Evolutionary conservation across 1,140 invertebrate genomes (phyloP).

Genomic region (Globodera rostochiensis): DNA sequence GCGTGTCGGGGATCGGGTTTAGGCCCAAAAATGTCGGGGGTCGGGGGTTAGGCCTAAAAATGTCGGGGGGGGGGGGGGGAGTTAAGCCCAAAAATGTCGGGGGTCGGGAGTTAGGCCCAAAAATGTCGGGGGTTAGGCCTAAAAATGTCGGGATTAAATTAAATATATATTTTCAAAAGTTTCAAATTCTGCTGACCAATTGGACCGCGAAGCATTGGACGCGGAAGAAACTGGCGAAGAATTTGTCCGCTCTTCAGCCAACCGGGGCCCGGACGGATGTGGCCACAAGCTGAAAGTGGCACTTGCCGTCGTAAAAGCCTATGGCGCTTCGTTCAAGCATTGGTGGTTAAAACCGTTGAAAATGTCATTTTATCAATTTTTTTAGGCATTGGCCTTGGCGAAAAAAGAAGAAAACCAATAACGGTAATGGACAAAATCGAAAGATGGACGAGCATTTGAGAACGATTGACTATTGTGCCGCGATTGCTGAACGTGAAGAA

Average conservation of each 20-base stretch:
- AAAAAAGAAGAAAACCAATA: background rate
- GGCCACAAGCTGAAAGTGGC: background rate
- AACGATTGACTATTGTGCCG: background rate
- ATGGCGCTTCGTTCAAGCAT: background rate
- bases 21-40: too few species aligned
- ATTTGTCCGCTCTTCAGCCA: background rate
- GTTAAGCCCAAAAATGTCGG: too few species aligned
- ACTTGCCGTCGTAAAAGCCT: background rate
- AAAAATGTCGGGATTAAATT: too few species aligned
- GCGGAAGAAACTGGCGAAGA: background rate
- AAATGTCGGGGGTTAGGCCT: too few species aligned
- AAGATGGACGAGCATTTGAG: background rate
- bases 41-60: too few species aligned
- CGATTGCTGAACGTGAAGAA: background rate
- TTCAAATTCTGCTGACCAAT: background rate
- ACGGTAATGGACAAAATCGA: background rate
- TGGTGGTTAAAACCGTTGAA: background rate
- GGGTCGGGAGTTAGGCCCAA: too few species aligned
- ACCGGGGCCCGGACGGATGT: background rate
- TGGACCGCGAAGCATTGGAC: background rate
- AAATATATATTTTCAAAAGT: background rate
- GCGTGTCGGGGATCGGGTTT: too few species aligned
- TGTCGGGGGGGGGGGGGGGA: too few species aligned
- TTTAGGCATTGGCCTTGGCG: slow-evolving; percentile 1
- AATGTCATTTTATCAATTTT: background rate